Conservation (phyloP, 2,113 vertebrate species). For the Spheniscus mendiculus region DNA sequence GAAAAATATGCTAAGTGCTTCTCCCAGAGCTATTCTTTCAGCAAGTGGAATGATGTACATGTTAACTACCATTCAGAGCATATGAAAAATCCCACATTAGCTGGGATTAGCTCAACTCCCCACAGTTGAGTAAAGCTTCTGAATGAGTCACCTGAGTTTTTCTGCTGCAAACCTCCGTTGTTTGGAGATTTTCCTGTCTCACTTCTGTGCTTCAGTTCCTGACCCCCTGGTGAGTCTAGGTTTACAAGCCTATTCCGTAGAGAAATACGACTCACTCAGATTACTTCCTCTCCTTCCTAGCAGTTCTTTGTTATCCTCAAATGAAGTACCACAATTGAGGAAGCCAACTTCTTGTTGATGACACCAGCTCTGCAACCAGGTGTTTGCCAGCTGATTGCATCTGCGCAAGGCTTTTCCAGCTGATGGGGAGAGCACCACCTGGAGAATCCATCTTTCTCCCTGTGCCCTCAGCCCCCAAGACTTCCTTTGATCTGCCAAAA, state of each 20-base stretch:
- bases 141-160: not conserved
- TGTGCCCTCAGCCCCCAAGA: not conserved
- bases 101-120: too few relatives aligned
- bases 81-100: not conserved
- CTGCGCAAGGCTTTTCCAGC: not conserved
- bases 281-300: not conserved
- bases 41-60: rapidly evolving
- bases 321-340: not conserved
- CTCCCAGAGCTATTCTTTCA: not conserved
- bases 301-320: not conserved
- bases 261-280: not conserved
- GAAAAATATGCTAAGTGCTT: not conserved
- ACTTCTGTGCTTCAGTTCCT: not conserved
- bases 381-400: not conserved
- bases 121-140: not conserved
- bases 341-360: not conserved
- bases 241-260: not conserved
- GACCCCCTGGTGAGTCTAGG: not conserved
- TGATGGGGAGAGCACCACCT: not conserved
- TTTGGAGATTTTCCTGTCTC: not conserved
- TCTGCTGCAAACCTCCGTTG: not conserved
- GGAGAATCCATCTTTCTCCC: not conserved
- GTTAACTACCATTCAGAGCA: not conserved
- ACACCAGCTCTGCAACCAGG: not conserved
- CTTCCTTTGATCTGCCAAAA: not conserved